Percentiles rank a stretch among this genome's conserved stretches.
These are phyloP conservation scores for Falco columbarius DNA, from an alignment of 2,797 vertebrate species.

Conservation along the genomic window DNA sequence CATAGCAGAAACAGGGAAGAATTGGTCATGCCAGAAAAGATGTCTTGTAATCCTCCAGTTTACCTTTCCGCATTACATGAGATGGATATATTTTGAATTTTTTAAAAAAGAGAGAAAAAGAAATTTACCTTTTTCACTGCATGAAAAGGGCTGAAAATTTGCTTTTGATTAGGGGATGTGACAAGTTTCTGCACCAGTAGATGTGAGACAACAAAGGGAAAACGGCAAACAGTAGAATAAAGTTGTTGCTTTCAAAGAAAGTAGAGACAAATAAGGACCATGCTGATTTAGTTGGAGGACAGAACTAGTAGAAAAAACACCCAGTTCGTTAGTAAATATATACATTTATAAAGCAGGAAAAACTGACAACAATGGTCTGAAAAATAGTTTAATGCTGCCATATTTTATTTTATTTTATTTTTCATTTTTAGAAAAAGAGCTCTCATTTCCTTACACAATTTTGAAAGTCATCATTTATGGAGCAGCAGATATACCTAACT, in stretches of 20 bases:
- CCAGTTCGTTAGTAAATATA: neutral
- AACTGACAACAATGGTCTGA: neutral
- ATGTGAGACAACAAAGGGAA: conserved; percentile 12
- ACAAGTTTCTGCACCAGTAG: neutral
- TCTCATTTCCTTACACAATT: neutral
- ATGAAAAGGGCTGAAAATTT: neutral
- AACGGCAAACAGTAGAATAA: neutral
- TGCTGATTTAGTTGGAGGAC: neutral
- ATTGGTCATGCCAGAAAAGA: neutral
- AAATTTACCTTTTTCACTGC: neutral
- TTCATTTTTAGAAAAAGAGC: neutral
- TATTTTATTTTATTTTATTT: neutral
- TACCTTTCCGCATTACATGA: neutral
- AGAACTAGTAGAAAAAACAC: neutral
- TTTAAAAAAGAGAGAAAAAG: neutral
- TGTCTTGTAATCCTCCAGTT: neutral
- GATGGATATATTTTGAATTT: neutral
- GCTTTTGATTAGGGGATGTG: neutral
- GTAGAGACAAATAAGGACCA: neutral
- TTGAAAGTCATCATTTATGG: neutral
- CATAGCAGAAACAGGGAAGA: neutral
- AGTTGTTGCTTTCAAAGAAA: neutral
- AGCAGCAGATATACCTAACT: neutral
- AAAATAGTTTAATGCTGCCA: neutral
- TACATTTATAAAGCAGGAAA: neutral